Evolutionary conservation across 2,113 vertebrate genomes (phyloP).

Genomic region (Asarcornis scutulata): DNA sequence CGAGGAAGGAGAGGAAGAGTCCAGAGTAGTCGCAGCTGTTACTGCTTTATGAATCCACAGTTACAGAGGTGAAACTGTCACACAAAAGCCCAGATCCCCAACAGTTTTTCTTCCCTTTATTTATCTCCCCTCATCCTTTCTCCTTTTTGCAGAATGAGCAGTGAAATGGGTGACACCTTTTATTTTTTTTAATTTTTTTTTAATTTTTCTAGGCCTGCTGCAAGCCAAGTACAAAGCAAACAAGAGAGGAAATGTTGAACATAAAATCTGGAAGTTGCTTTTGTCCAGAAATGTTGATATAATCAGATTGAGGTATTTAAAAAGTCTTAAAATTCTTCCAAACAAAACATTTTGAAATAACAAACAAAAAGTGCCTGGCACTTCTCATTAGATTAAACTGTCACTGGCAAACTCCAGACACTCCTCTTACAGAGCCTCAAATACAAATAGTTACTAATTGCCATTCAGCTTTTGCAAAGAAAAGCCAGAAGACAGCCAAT

Average conservation of each 20-base stretch:
- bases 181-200: not conserved
- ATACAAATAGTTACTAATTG: not conserved
- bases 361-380: not conserved
- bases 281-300: conserved; percentile 7
- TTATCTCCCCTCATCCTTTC: not conserved
- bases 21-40: not conserved
- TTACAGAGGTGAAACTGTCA: not conserved
- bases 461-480: not conserved
- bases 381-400: not conserved
- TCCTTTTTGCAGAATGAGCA: not conserved
- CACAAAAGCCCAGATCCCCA: not conserved
- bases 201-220: not conserved
- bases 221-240: not conserved
- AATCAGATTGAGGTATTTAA: not conserved
- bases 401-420: not conserved
- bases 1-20: not conserved
- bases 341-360: conserved; percentile 11
- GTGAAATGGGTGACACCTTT: not conserved
- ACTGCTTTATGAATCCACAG: not conserved
- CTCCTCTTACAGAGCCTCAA: not conserved
- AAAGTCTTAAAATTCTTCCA: not conserved
- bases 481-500: not conserved
- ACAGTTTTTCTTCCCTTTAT: not conserved
- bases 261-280: not conserved
- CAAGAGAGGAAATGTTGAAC: not conserved